Conservation (phyloP, 2,888 invertebrate species). For the Aspidapion aeneum region DNA sequence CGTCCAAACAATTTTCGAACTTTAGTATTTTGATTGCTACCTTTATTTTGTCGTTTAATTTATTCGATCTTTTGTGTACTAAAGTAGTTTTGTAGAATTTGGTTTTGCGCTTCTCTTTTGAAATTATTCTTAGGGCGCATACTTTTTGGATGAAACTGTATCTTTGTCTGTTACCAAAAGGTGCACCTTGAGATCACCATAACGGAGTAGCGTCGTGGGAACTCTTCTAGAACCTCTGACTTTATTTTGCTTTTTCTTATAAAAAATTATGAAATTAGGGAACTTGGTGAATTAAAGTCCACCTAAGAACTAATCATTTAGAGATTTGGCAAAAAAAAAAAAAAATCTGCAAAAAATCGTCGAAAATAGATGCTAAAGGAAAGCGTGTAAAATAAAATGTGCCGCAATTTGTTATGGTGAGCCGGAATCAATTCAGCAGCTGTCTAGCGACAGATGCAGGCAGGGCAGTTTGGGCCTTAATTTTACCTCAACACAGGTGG, state of each 20-base stretch:
- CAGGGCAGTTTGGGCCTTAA: not conserved
- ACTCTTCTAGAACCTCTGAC: not conserved
- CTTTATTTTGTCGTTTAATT: too few species aligned
- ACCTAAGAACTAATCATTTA: not conserved
- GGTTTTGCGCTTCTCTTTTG: too few species aligned
- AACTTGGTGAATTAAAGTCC: not conserved
- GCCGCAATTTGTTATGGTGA: conserved; percentile 13
- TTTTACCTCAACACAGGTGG: not conserved
- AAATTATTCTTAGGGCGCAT: too few species aligned
- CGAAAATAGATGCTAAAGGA: not conserved
- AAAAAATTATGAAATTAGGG: not conserved
- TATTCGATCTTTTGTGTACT: too few species aligned
- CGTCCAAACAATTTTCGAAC: too few species aligned
- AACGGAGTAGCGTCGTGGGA: conserved; percentile 19
- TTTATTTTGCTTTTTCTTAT: not conserved
- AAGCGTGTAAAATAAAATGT: conserved; percentile 3
- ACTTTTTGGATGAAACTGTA: too few species aligned
- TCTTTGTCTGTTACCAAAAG: conserved; percentile 1
- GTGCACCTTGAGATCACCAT: conserved; percentile 12
- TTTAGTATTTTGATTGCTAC: too few species aligned
- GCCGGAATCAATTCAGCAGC: conserved; percentile 12
- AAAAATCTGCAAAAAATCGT: not conserved
- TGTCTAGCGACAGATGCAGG: conserved; percentile 19
- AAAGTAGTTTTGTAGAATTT: too few species aligned
- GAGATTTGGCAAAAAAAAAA: not conserved